Evolutionary conservation across 2,888 invertebrate genomes (phyloP), one percentile per base, ranked within the genome.

Genomic region (Allolobophora icterica): DNA sequence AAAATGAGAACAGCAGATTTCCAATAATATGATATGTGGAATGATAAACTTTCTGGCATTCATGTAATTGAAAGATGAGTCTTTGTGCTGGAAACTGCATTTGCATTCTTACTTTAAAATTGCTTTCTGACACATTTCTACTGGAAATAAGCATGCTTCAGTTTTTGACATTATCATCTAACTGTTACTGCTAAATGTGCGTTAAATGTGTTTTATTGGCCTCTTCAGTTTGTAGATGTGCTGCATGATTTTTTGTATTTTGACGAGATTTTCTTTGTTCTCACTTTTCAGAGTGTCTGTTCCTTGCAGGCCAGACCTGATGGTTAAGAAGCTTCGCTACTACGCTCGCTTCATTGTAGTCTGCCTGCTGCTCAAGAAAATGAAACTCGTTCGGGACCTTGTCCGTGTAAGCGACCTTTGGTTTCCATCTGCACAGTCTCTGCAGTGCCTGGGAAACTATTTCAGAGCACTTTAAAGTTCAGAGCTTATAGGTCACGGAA

Each of bases 291-390:
- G 89, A 89, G 89, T 89, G 89, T 89, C 89, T 89, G 89, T 89
- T 89, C 89, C 89, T 71, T 90, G 58, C 94, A 96, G 96, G 93
- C 95, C 98, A 93, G 99, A 99, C 95, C 95, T 99, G 92, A 98
- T 99, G 98, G 98, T 99, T 93, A 99, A 99, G 96, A 99, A 99
- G 95, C 96, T 99, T 91, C 95, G 96, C 92, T 99, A 98, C 95
- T 99, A 99, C 96, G 98, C 99, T 38, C 96, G 99, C 92, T 99
- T 98, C 95, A 99, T 99, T 94, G 98, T 99, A 91, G 99, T 99
- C 83, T 98, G 98, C 95, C 96, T 99, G 94, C 96, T 99, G 94
- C 96, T 99, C 93, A 98, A 98, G 95, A 98, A 98, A 95, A 97
- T 98, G 96, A 98, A 98, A 95, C 96, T 98, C 93, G 98, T 99